Evolutionary conservation across 2,797 vertebrate species (phyloP), one percentile per base, ranked within the genome.

Genomic region (Melanotaenia pygmaea): DNA sequence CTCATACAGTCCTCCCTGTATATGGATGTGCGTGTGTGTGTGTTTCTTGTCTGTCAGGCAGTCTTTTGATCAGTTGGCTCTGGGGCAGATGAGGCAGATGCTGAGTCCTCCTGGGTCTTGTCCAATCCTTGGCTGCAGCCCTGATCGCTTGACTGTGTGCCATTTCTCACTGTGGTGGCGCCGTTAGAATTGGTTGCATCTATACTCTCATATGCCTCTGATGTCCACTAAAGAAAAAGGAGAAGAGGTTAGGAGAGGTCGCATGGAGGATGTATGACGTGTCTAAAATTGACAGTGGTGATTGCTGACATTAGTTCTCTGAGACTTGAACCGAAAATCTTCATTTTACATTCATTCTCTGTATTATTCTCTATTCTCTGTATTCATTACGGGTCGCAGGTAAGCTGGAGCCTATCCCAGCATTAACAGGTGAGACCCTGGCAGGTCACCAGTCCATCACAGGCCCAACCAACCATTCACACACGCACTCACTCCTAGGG

Each of bases 161-260:
- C 83, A 0, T 93, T 94, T 45, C 93, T 94, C 0, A 69, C 80
- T 0, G 80, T 90, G 34, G 80, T 56, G 1, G 16, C 83, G 5
- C 89, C 82, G 0, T 56, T 90, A 6, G 90, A 88, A 53, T 91
- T 92, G 0, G 80, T 72, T 1, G 88, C 90, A 1, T 96, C 95
- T 0, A 93, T 88, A 45, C 94, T 93, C 77, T 97, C 96, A 0
- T 95, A 96, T 0, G 96, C 92, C 85, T 98, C 97, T 0, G 96
- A 94, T 18, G 93, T 94, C 88, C 96, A 97, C 96, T 99, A 88
- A 54, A 68, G 67, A 64, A 2, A 59, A 70, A 47, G 76, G 2
- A 67, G 53, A 66, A 28, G 35, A 37, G 12, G 16, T 4, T 5
- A 5, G 18, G 53, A 22, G 10, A 20, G 40, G 47, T 26, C 22